phyloP scores from a whole-genome alignment of 2,797 vertebrate species.

The Xenops minutus region DNA sequence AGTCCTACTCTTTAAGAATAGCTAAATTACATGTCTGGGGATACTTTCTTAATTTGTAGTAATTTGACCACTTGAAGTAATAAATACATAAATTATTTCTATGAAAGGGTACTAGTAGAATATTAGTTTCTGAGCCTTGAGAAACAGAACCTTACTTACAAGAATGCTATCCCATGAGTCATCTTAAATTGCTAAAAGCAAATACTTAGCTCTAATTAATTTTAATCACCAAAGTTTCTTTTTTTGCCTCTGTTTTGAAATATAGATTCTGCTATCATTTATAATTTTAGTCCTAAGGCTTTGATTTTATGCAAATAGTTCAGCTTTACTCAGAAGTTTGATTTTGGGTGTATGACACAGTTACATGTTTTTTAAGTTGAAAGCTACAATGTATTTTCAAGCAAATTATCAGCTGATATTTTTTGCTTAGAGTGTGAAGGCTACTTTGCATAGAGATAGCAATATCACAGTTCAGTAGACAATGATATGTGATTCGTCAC shows the following conservation, averaged over 20 bases:
- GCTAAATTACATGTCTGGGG: not conserved
- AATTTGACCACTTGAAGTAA: slow-evolving; percentile 23
- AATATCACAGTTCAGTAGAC: not conserved
- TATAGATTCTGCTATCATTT: not conserved
- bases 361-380: not conserved
- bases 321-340: not conserved
- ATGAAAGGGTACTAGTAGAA: not conserved
- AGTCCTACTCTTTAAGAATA: not conserved
- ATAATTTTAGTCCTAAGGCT: slow-evolving; percentile 25
- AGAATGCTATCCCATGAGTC: slow-evolving; percentile 14
- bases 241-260: slow-evolving; percentile 42
- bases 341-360: not conserved
- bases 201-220: slow-evolving; percentile 60
- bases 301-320: slow-evolving; percentile 48
- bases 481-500: not conserved
- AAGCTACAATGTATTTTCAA: slow-evolving; percentile 7
- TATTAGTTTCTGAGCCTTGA: slow-evolving; percentile 5
- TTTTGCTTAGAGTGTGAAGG: not conserved
- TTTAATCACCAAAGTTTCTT: slow-evolving; percentile 27
- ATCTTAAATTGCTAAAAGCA: slow-evolving; percentile 52
- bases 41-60: slow-evolving; percentile 15
- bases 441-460: slow-evolving; percentile 1
- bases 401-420: not conserved
- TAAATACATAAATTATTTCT: slow-evolving; percentile 21
- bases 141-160: slow-evolving; percentile 11